phyloP scores from a whole-genome alignment of 2,113 vertebrate species.

The Diglossa brunneiventris region DNA sequence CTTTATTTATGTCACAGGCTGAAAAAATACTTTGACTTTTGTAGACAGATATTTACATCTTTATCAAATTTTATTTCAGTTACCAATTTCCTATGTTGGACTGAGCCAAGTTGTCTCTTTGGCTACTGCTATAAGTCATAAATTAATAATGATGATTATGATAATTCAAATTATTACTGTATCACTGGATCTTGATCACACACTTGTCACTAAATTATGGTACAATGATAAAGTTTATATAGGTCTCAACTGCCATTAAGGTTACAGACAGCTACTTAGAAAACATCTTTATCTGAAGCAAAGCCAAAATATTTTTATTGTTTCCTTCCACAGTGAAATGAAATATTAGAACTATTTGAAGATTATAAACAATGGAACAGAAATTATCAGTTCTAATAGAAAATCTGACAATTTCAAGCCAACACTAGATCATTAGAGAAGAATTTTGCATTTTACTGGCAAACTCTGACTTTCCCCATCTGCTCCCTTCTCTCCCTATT shows the following conservation, averaged over 20 bases:
- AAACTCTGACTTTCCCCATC: conserved; percentile 1
- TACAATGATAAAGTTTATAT: neutral
- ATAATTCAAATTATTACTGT: neutral
- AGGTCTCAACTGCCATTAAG: neutral
- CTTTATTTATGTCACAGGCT: neutral
- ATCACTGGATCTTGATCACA: neutral
- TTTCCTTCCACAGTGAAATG: neutral
- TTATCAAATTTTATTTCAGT: neutral
- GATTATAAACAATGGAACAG: neutral
- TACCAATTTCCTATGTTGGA: neutral
- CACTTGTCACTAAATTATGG: neutral
- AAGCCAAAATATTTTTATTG: conserved; percentile 20
- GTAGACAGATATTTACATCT: neutral
- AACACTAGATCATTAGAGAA: neutral
- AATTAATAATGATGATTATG: neutral
- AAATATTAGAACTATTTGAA: neutral
- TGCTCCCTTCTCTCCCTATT: neutral
- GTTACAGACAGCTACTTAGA: neutral
- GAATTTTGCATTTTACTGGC: conserved; percentile 14
- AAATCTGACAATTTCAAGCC: neutral
- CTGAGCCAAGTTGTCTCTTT: neutral
- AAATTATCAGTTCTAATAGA: neutral
- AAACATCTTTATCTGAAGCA: neutral
- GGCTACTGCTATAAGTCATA: neutral
- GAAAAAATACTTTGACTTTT: neutral